phyloP scores from a whole-genome alignment of 2,113 vertebrate species.

The Clarias gariepinus region DNA sequence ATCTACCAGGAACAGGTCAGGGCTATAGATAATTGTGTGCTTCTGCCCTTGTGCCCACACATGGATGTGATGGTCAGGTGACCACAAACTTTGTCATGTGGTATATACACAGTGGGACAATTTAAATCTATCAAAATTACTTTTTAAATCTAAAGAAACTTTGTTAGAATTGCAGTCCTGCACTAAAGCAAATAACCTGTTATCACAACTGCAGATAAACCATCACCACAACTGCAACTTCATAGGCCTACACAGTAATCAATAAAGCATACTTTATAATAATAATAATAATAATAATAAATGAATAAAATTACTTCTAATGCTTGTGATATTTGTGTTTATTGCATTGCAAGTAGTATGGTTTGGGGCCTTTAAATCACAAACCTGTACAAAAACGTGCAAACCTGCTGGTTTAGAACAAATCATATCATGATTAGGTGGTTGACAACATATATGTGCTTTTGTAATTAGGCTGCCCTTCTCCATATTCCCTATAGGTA shows the following conservation, averaged over 20 bases:
- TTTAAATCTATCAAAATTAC: too few species aligned
- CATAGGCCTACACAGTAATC: background rate
- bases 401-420: background rate
- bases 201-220: background rate
- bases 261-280: background rate
- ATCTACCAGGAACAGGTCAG: background rate
- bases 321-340: background rate
- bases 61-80: too few species aligned
- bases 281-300: background rate
- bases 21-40: too few species aligned
- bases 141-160: background rate
- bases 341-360: background rate
- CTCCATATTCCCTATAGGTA: background rate
- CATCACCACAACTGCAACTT: background rate
- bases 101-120: too few species aligned
- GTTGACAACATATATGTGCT: background rate
- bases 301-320: background rate
- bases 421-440: background rate
- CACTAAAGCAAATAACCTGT: background rate
- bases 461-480: background rate
- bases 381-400: too few species aligned
- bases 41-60: too few species aligned
- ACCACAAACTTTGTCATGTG: too few species aligned
- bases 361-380: background rate
- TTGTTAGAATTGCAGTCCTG: background rate